Conservation (phyloP, 2,113 vertebrate species). For the Antechinus flavipes region DNA sequence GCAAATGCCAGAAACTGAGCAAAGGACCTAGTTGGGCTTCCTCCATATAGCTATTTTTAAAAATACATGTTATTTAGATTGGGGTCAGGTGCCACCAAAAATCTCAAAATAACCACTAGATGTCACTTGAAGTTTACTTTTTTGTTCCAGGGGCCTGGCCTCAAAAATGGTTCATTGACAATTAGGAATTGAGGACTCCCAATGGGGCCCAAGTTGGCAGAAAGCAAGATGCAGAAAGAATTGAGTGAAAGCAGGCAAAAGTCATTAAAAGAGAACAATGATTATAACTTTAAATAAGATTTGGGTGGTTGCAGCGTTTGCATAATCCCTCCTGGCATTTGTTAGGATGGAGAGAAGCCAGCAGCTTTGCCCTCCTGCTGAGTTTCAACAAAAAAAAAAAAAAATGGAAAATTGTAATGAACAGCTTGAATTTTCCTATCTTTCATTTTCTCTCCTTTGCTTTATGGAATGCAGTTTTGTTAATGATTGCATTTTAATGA, state of each 20-base stretch:
- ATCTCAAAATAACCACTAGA: constrained; percentile 81
- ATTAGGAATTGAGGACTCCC: constrained; percentile 79
- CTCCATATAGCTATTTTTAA: background rate
- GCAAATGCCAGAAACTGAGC: constrained; percentile 8
- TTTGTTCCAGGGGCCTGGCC: constrained; percentile 54
- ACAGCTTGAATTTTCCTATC: constrained; percentile 81
- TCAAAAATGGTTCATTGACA: constrained; percentile 69
- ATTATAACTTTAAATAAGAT: constrained; percentile 82
- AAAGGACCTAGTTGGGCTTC: background rate
- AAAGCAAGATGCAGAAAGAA: constrained; percentile 78
- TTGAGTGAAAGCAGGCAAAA: constrained; percentile 83
- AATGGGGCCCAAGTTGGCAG: constrained; percentile 76
- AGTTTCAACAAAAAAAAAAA: constrained; percentile 83
- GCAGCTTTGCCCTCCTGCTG: constrained; percentile 84
- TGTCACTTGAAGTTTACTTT: constrained; percentile 84
- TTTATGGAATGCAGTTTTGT: constrained; percentile 60
- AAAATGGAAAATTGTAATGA: constrained; percentile 83
- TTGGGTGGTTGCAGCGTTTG: constrained; percentile 82
- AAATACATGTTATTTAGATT: background rate
- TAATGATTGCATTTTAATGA: constrained; percentile 51
- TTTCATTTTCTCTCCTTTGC: constrained; percentile 74
- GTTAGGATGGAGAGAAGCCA: constrained; percentile 76
- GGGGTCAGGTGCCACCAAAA: constrained; percentile 17
- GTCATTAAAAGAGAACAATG: constrained; percentile 79
- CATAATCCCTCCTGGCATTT: constrained; percentile 83